Evolutionary conservation across 2,888 invertebrate species (phyloP).

Genomic region (Didymodactylos carnosus): DNA sequence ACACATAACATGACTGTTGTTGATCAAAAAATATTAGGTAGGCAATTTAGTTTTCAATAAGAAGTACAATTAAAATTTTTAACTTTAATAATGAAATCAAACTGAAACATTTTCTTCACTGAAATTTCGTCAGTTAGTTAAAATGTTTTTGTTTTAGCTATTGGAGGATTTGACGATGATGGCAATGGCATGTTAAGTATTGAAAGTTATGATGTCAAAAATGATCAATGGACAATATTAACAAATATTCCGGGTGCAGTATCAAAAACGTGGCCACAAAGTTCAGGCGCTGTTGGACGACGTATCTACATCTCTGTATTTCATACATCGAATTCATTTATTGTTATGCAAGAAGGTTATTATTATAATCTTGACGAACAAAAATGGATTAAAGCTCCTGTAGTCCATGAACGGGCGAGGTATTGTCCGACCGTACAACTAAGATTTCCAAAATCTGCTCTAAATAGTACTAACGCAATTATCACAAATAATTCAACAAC

Average conservation of each 20-base stretch:
- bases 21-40: background rate
- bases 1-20: background rate
- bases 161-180: background rate
- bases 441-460: background rate
- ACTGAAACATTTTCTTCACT: no score
- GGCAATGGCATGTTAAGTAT: background rate
- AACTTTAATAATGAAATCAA: no score
- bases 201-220: background rate
- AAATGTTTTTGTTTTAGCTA: background rate
- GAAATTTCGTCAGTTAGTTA: background rate
- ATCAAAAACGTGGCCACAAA: background rate
- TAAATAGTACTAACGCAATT: background rate
- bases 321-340: background rate
- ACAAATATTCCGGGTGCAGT: background rate
- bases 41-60: background rate
- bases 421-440: background rate
- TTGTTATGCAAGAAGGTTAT: background rate
- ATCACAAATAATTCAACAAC: background rate
- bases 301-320: background rate
- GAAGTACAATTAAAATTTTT: no score
- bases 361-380: background rate
- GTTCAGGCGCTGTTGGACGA: background rate
- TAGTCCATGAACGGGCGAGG: background rate
- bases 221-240: background rate
- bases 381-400: background rate